A percentile compares a stretch with the other conserved stretches of the same genome.
phyloP scores from a whole-genome alignment of 2,797 vertebrate genomes.

The Sciurus carolinensis region DNA sequence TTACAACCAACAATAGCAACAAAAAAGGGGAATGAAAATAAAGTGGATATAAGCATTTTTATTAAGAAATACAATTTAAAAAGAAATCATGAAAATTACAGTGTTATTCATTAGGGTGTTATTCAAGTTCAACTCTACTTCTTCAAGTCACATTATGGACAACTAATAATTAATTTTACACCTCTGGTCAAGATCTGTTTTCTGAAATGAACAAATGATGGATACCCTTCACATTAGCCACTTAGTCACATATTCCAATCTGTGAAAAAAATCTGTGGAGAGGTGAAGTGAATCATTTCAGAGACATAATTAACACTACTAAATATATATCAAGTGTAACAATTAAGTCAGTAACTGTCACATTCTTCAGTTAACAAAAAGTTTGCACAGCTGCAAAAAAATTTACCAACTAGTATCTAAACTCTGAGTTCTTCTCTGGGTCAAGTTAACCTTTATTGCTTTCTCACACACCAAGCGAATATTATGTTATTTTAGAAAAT shows the following conservation, averaged over 20 bases:
- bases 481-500: not conserved
- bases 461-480: not conserved
- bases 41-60: not conserved
- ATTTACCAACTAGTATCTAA: not conserved
- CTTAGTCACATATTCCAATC: not conserved
- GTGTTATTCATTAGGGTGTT: not conserved
- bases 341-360: not conserved
- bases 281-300: not conserved
- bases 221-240: not conserved
- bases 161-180: not conserved
- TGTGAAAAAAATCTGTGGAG: not conserved
- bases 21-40: not conserved
- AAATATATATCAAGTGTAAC: not conserved
- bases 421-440: not conserved
- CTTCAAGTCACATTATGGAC: not conserved
- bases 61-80: slow-evolving; percentile 5
- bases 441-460: not conserved
- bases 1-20: not conserved
- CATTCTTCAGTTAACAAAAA: not conserved
- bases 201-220: not conserved
- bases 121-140: not conserved
- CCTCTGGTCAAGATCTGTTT: not conserved
- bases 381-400: not conserved
- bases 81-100: not conserved
- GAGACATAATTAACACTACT: not conserved